Base-by-base conservation (phyloP, 2,113 vertebrate genomes). In the Coregonus clupeaformis region DNA sequence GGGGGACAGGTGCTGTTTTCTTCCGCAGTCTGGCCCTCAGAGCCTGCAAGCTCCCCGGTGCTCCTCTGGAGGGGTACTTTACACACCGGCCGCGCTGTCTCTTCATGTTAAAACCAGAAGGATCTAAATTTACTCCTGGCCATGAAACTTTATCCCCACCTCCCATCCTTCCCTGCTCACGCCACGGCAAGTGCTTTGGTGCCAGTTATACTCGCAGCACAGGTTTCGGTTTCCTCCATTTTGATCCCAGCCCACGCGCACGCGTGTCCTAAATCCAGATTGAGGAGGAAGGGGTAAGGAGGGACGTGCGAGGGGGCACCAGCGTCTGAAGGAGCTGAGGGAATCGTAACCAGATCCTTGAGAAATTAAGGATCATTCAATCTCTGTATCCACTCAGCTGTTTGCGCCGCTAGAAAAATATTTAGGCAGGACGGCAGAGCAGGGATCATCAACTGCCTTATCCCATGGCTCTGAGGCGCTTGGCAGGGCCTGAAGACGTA, bases 111-210 rank as follows among this genome's bases (percentile, higher is more conserved):
- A 84, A 84, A 84, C 82, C 80, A 80, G 78, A 64, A 75, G 6
- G 84, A 83, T 79, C 85, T 89, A 89, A 87, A 86, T 89, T 84
- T 89, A 89, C 72, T 74, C 25, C 62, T 68, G 70, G 42, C 75
- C 72, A 77, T 84, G 87, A 87, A 87, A 89, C 78, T 72, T 47
- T 69, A 87, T 68, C 79, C 36, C 36, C 36, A 6, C 36, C 36
- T 64, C 79, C 22, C 64, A 24, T 68, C 73, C 67, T 74, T 42
- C 27, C 65, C 25, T 1, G 5, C 71, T 20, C 36, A 42, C 24
- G 57, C 67, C 72, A 11, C 67, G 30, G 75, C 78, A 11, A 42
- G 36, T 12, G 36, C 36, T 42, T 42, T 42, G 82, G 84, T 78
- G 84, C 86, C 81, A 76, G 73, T 81, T 66, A 73, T 80, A 81